These are phyloP conservation scores for Cactoblastis cactorum DNA, from an alignment of 2,888 invertebrate genomes.

Conservation along the genomic window DNA sequence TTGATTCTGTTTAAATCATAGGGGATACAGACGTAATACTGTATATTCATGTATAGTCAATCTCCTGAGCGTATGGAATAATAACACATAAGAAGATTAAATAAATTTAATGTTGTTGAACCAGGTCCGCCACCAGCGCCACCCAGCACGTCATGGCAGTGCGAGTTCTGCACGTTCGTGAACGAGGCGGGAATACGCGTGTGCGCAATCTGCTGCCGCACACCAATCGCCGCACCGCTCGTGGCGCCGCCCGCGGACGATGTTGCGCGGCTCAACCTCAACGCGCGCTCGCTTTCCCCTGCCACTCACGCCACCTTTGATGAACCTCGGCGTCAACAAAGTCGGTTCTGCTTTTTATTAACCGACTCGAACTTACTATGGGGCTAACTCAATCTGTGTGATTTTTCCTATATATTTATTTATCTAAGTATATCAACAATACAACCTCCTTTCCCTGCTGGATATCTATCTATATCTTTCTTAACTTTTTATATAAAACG, in stretches of 20 bases:
- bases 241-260: constrained; percentile 32
- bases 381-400: too few relatives aligned
- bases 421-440: too few relatives aligned
- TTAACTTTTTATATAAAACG: too few relatives aligned
- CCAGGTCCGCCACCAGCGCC: constrained; percentile 68
- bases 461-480: too few relatives aligned
- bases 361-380: too few relatives aligned
- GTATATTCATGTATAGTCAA: too few relatives aligned
- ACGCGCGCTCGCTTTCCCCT: constrained; percentile 25
- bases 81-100: too few relatives aligned
- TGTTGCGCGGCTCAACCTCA: constrained; percentile 36
- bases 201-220: constrained; percentile 92
- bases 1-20: too few relatives aligned
- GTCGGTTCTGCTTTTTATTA: constrained; percentile 66
- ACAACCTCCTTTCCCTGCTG: background rate
- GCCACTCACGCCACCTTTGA: constrained; percentile 23
- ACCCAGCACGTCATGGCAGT: constrained; percentile 86
- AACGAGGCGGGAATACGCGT: constrained; percentile 89
- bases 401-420: too few relatives aligned
- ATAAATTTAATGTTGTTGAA: background rate
- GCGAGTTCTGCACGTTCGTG: constrained; percentile 94
- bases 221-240: constrained; percentile 74
- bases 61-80: too few relatives aligned
- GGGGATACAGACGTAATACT: too few relatives aligned
- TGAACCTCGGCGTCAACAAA: constrained; percentile 67